Base-by-base conservation (phyloP, 2,113 vertebrate species). In the Forbesichthys papilliferus region DNA sequence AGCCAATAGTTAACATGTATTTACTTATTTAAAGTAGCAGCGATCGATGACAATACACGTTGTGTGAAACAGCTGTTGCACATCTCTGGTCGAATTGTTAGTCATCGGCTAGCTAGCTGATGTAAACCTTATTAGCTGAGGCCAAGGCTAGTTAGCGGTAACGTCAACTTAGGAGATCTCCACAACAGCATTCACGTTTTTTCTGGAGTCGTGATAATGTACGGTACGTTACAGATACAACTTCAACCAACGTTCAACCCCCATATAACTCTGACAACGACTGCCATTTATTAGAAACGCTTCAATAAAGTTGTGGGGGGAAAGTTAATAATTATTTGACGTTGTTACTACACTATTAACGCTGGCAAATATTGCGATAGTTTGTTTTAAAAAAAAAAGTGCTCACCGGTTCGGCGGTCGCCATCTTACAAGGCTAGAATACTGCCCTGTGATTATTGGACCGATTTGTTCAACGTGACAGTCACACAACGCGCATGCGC, bases 391-490 rank as follows among this genome's bases (percentile, higher is more conserved):
- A 27, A 82, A 60, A 69, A 53, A 73, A 73, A 82, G 75, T 87
- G 90, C 96, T 98, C 95, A 98, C 96, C 96, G 96, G 95, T 93
- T 97, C 96, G 93, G 94, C 96, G 79, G 96, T 92, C 96, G 96
- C 96, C 96, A 98, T 98, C 93, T 98, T 98, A 94, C 90, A 92
- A 93, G 91, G 90, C 86, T 75, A 90, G 91, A 94, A 91, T 85
- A 78, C 74, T 75, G 70, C 36, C 36, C 36, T 42, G 42, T 12
- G 80, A 16, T 83, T 71, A 88, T 87, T 90, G 89, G 87, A 66
- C 73, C 5, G 53, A 57, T 18, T 63, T 1, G 27, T 0, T 5
- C 53, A 52, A 79, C 82, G 86, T 88, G 82, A 86, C 66, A 54
- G 0, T 12, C 0, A 54, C 33, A 16, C 36, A 11, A 3, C 59